phyloP scores from a whole-genome alignment of 2,888 invertebrate genomes.

The Yponomeuta plumbellus region DNA sequence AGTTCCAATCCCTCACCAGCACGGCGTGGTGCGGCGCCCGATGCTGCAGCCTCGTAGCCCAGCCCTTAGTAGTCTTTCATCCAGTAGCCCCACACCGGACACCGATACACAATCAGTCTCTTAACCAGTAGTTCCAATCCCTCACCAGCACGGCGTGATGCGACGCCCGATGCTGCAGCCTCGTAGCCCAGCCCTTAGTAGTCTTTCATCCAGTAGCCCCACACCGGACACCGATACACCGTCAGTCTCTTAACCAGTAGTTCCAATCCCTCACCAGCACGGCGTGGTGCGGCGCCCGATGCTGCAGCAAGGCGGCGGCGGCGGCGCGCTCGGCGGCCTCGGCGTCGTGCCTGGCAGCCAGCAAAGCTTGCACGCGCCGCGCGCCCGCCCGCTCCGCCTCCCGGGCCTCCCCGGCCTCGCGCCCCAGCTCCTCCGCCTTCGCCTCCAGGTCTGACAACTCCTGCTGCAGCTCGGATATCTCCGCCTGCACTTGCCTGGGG shows the following conservation, averaged over 20 bases:
- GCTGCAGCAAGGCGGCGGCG: conserved; percentile 41
- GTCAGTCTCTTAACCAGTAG: no score
- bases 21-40: conserved; percentile 49
- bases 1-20: no score
- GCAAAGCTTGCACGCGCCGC: conserved; percentile 42
- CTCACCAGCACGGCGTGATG: no score
- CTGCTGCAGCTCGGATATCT: conserved; percentile 51
- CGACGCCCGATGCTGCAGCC: no score
- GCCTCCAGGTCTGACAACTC: conserved; percentile 39
- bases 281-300: conserved; percentile 46
- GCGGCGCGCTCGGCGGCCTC: conserved; percentile 46
- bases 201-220: no score
- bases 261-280: conserved; percentile 46
- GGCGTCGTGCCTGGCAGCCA: conserved; percentile 41
- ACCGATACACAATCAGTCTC: no score
- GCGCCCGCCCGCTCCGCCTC: conserved; percentile 51
- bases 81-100: no score
- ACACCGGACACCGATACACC: no score
- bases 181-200: no score
- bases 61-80: no score
- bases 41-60: conserved; percentile 39
- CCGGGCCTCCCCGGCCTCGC: conserved; percentile 46
- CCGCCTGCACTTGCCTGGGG: conserved; percentile 40
- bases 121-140: no score
- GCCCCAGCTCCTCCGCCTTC: conserved; percentile 45